Evolutionary conservation across 2,797 vertebrate genomes (phyloP).

Genomic region (Nasua narica): DNA sequence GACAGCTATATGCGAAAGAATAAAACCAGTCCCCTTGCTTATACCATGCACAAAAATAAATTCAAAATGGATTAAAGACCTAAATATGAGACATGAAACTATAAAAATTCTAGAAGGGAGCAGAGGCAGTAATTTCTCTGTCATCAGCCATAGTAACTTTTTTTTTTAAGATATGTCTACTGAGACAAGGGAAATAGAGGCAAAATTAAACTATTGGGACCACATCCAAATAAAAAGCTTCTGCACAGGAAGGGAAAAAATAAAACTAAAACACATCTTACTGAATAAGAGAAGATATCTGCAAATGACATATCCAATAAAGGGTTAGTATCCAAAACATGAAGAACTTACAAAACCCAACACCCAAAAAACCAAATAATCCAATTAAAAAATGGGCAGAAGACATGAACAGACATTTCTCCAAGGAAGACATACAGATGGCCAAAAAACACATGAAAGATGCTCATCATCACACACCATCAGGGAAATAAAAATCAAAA

Average conservation of each 20-base stretch:
- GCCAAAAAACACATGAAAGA: background rate
- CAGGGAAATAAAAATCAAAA: background rate
- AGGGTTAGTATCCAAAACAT: background rate
- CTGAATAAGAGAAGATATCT: background rate
- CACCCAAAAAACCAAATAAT: background rate
- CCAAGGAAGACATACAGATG: background rate
- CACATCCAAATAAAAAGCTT: background rate
- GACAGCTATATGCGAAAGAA: background rate
- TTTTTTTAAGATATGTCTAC: background rate
- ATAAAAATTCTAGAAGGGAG: background rate
- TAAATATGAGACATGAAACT: background rate
- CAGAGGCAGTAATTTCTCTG: background rate
- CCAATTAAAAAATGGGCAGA: background rate
- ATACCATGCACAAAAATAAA: background rate
- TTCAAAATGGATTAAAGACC: background rate
- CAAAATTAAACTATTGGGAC: background rate
- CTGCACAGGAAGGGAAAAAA: background rate
- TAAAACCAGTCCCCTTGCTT: background rate
- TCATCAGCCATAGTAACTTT: background rate
- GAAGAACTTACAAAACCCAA: background rate
- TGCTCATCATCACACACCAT: background rate
- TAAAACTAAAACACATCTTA: background rate
- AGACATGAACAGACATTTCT: background rate
- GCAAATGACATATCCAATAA: background rate
- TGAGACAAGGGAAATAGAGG: background rate